These are phyloP conservation scores for Acleris sparsana DNA, from an alignment of 2,888 invertebrate species.

Conservation along the genomic window DNA sequence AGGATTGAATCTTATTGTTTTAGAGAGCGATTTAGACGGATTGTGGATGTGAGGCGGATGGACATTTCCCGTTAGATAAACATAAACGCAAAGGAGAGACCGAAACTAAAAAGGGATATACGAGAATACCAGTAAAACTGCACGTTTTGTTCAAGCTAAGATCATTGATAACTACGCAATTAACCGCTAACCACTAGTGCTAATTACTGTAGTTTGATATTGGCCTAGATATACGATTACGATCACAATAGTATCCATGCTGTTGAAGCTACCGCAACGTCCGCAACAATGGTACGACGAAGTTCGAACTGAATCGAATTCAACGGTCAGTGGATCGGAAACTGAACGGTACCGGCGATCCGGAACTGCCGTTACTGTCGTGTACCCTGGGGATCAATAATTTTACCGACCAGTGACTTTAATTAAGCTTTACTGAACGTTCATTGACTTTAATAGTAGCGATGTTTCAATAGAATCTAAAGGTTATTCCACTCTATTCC, in stretches of 20 bases:
- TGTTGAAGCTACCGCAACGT: constrained; percentile 14
- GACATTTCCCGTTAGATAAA: no score
- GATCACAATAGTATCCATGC: constrained; percentile 5
- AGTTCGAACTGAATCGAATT: constrained; percentile 40
- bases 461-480: no score
- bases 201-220: constrained; percentile 7
- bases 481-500: no score
- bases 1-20: no score
- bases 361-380: constrained; percentile 54
- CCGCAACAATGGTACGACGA: constrained; percentile 25
- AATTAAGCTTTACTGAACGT: no score
- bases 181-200: background rate
- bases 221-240: constrained; percentile 6
- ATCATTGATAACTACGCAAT: background rate
- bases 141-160: no score
- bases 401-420: background rate
- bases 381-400: background rate
- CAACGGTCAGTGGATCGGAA: constrained; percentile 69
- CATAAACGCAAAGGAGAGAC: no score
- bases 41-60: no score
- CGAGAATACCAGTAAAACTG: no score
- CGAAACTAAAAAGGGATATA: no score
- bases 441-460: no score
- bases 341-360: constrained; percentile 54
- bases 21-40: no score